Evolutionary conservation across 2,888 invertebrate species (phyloP), one percentile per base, ranked within the genome.

Genomic region (Ligdia adustata): DNA sequence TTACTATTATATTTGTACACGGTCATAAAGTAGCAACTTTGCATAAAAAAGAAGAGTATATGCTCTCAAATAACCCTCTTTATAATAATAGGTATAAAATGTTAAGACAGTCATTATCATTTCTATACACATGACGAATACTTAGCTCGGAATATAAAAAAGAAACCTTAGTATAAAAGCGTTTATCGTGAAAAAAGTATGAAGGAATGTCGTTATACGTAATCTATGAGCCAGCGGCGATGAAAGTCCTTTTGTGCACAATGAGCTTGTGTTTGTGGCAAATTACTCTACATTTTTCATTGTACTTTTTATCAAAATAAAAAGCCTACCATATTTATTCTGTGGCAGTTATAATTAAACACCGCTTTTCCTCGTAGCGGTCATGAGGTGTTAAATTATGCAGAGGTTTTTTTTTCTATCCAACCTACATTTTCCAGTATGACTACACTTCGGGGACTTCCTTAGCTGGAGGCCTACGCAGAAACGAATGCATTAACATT

Each of bases 151-250:
- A 48, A 45, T 38, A 46, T 39, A 37, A 47, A 38, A 47, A 49
- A 42, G 48, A 57, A 44, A 42, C 38, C 41, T 39, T 55, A 38
- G 42, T 51, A 55, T 46, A 48, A 54, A 40, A 31, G 41, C 51
- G 52, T 60, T 60, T 60, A 62, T 57, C 46, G 55, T 52, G 28
- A 55, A 60, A 60, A 62, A 62, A 55, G 94, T 94, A 60, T 47
- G 41, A 50, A 62, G 65, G 54, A 66, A 66, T 69, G 64, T 66
- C 62, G 64, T 62, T 66, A 60, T 69, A 59, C 57, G 56, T 60
- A 64, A 63, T 60, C 54, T 60, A 38, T 51, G 50, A 60, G 49
- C 59, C 59, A 47, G 52, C 37, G 53, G 52, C 50, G 52, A 39
- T 12, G 55, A 54, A n/a, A n/a, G 49, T 61, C 52, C 53, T 62